Evolutionary conservation across 2,113 vertebrate genomes (phyloP).

Genomic region (Herpailurus yagouaroundi): DNA sequence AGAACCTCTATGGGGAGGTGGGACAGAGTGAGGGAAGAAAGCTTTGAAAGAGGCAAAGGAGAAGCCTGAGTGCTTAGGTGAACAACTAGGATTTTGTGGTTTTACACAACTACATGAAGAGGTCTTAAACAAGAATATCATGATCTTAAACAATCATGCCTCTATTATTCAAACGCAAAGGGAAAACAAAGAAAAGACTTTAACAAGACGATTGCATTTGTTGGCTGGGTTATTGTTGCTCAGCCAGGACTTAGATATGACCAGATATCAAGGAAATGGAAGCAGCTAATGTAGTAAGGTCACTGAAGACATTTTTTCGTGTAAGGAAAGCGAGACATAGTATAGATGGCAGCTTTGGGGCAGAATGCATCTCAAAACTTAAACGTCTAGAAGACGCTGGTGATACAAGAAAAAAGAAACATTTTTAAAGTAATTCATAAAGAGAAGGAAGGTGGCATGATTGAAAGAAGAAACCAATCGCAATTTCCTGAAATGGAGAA

Average conservation of each 20-base stretch:
- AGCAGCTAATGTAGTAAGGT: not conserved
- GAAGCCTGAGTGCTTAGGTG: not conserved
- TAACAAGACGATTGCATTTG: not conserved
- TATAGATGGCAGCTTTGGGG: not conserved
- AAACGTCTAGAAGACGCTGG: not conserved
- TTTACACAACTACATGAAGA: slow-evolving; percentile 16
- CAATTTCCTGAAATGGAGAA: not conserved
- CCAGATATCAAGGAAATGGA: not conserved
- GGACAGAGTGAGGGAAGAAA: not conserved
- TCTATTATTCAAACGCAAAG: not conserved
- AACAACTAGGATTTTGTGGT: not conserved
- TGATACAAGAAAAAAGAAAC: not conserved
- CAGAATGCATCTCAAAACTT: not conserved
- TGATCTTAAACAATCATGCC: not conserved
- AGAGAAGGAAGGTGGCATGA: not conserved
- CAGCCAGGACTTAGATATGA: not conserved
- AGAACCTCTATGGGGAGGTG: not conserved
- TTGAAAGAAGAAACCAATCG: not conserved
- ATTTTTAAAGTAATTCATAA: not conserved
- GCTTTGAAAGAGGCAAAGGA: not conserved
- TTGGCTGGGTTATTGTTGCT: not conserved
- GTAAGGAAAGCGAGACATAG: not conserved
- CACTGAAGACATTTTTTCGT: not conserved
- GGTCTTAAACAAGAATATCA: not conserved
- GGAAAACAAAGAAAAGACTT: not conserved